Evolutionary conservation across 2,888 invertebrate species (phyloP), one percentile per base, ranked within the genome.

Genomic region (Molorchus minor): DNA sequence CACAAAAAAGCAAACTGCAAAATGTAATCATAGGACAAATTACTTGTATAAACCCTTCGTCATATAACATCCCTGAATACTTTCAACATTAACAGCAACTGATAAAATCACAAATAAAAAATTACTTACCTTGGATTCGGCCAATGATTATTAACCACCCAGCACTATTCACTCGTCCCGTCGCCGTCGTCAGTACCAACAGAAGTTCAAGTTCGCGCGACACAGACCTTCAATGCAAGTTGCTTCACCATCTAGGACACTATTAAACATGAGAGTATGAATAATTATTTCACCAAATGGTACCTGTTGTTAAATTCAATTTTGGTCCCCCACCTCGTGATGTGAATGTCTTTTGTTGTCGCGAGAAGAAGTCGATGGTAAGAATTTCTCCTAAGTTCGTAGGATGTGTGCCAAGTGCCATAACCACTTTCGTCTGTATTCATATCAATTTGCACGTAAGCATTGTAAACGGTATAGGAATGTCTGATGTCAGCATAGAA

Each of bases 281-380:
- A 49, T 38, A 38, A 38, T 38, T 38, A 38, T 10, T 16, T 2
- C 13, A 4, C 49, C 15, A 56, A n/a, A 56, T 49, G 56, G 56
- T 43, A 49, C 56, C 43, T 56, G 56, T 33, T 43, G 49, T 49
- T 56, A 49, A 56, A 49, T 56, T 43, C n/a, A 12, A 10, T 10
- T 30, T 46, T 3, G 8, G 16, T 10, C 35, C 25, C 35, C 36
- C 56, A 33, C 29, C 33, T 49, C 17, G 1, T 8, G 8, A n/a
- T n/a, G 20, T 33, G 15, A 46, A 21, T n/a, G 15, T 16, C 17
- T 25, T 20, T 36, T 21, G 15, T 47, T 13, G n/a, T n/a, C 3
- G 17, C 16, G 46, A n/a, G 29, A 25, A 38, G 40, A 10, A 21
- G 45, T 38, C 21, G 55, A 13, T 15, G 20, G 30, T 1, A 17